phyloP scores from a whole-genome alignment of 2,797 vertebrate species.

The Falco rusticolus region DNA sequence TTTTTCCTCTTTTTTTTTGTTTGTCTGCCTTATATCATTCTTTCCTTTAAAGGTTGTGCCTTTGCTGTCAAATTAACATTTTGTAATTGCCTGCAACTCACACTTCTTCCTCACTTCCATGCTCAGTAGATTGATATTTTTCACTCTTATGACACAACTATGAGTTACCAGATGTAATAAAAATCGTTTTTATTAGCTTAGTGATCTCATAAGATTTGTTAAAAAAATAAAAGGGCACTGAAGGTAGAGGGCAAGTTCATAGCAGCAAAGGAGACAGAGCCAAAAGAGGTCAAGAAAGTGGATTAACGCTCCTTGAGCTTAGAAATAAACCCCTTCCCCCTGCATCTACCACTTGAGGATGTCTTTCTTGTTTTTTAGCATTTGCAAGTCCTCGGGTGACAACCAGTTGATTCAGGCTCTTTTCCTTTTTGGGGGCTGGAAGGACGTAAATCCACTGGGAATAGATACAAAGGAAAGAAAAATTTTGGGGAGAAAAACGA shows the following conservation, averaged over 20 bases:
- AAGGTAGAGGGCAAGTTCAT: background rate
- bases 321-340: background rate
- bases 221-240: background rate
- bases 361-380: background rate
- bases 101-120: background rate
- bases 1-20: background rate
- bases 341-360: background rate
- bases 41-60: background rate
- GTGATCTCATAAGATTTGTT: background rate
- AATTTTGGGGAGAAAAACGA: background rate
- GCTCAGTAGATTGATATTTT: background rate
- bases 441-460: background rate
- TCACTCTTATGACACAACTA: background rate
- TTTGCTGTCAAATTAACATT: conserved; percentile 3
- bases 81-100: conserved; percentile 20
- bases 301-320: background rate
- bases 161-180: conserved; percentile 21
- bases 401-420: background rate
- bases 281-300: background rate
- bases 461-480: background rate
- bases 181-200: conserved; percentile 17
- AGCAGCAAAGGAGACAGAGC: background rate
- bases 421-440: background rate
- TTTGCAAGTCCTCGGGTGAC: background rate
- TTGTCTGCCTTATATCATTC: background rate